These are phyloP conservation scores for Ormyrus pomaceus DNA, from an alignment of 2,888 invertebrate genomes.

Conservation along the genomic window DNA sequence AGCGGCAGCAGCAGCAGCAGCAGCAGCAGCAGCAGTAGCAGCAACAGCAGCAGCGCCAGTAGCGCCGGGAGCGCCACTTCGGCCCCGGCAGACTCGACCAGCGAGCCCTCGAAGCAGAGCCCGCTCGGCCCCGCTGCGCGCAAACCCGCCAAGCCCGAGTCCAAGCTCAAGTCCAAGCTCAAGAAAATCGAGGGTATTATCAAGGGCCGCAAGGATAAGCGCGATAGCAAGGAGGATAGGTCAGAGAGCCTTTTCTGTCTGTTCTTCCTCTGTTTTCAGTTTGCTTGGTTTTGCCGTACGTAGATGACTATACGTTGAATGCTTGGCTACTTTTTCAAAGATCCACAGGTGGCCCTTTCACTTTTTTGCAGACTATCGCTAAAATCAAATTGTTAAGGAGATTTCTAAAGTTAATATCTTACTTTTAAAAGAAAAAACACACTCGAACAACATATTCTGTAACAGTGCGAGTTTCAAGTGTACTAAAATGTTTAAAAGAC, in stretches of 20 bases:
- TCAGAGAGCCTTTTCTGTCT: constrained; percentile 50
- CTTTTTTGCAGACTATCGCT: too few species aligned
- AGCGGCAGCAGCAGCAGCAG: constrained; percentile 28
- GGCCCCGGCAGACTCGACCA: constrained; percentile 65
- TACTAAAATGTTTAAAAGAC: constrained; percentile 15
- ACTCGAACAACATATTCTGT: too few species aligned
- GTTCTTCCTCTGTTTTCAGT: not conserved
- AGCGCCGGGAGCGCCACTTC: constrained; percentile 58
- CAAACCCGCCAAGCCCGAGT: constrained; percentile 56
- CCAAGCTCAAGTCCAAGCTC: constrained; percentile 68
- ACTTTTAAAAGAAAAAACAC: too few species aligned
- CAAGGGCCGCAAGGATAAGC: constrained; percentile 67
- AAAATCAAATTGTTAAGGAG: too few species aligned
- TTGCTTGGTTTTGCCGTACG: not conserved
- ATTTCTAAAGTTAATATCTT: too few species aligned
- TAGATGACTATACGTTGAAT: not conserved
- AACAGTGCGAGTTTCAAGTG: not conserved
- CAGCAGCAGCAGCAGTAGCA: constrained; percentile 1
- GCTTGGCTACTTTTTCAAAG: too few species aligned
- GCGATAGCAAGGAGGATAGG: constrained; percentile 68
- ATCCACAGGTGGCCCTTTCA: too few species aligned
- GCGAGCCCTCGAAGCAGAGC: constrained; percentile 56
- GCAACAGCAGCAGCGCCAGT: not conserved
- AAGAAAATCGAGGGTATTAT: constrained; percentile 67
- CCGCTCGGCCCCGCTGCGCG: not conserved